phyloP scores from a whole-genome alignment of 1,140 invertebrate genomes.

The Callitettix versicolor region DNA sequence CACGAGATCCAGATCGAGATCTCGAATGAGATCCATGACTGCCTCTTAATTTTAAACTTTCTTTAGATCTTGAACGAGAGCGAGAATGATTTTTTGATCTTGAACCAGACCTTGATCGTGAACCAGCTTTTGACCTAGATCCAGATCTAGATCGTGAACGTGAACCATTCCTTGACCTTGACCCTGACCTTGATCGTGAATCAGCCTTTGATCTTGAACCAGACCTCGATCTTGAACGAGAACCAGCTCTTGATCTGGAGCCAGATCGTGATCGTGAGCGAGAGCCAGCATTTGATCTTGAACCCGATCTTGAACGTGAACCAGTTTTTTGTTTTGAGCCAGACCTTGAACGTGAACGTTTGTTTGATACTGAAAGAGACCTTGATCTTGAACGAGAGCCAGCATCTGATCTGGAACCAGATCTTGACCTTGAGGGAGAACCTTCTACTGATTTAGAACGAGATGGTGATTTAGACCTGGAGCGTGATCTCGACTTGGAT shows the following conservation, averaged over 20 bases:
- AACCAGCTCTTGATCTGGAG: constrained; percentile 20
- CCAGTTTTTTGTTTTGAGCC: constrained; percentile 14
- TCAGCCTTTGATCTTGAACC: constrained; percentile 11
- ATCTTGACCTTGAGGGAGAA: constrained; percentile 26
- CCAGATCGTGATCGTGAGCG: constrained; percentile 28
- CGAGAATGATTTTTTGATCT: constrained; percentile 14
- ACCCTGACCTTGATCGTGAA: constrained; percentile 17
- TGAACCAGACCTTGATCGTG: constrained; percentile 15
- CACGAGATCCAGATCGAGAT: constrained; percentile 23
- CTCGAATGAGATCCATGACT: constrained; percentile 25
- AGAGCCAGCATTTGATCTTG: constrained; percentile 22
- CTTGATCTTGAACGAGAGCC: constrained; percentile 29
- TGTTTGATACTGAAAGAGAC: constrained; percentile 27
- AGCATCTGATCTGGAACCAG: constrained; percentile 23
- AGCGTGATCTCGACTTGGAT: constrained; percentile 25
- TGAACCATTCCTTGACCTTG: constrained; percentile 19
- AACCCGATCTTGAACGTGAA: constrained; percentile 25
- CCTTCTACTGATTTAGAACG: constrained; percentile 27
- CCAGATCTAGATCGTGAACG: constrained; percentile 11
- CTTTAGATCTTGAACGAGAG: constrained; percentile 24
- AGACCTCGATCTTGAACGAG: constrained; percentile 16
- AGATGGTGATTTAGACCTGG: constrained; percentile 25
- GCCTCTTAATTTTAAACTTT: constrained; percentile 21
- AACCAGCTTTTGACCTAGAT: constrained; percentile 10
- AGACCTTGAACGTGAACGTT: constrained; percentile 28